Conservation (phyloP, 2,888 invertebrate genomes). For the Anoplius nigerrimus region DNA sequence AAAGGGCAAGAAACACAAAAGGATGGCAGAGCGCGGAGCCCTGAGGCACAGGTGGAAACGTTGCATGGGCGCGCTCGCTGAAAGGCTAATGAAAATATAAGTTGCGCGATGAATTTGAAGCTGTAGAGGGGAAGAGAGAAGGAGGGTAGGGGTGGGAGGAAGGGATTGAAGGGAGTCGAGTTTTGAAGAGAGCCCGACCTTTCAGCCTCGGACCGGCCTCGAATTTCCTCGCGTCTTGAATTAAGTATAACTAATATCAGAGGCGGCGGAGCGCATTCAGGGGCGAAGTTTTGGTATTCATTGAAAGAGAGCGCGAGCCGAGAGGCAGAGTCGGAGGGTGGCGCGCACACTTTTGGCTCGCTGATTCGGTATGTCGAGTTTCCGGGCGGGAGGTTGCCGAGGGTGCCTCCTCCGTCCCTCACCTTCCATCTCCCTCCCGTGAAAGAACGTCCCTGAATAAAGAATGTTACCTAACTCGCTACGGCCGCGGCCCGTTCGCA, state of each 20-base stretch:
- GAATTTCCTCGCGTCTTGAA: conserved; percentile 62
- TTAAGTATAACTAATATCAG: conserved; percentile 74
- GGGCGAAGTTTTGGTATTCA: conserved; percentile 70
- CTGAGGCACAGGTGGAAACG: conserved; percentile 61
- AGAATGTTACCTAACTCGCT: conserved; percentile 57
- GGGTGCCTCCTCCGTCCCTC: conserved; percentile 31
- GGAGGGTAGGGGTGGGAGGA: conserved; percentile 10
- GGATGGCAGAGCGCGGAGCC: no score
- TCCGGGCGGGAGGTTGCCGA: conserved; percentile 21
- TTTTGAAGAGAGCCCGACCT: conserved; percentile 47
- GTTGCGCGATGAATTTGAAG: conserved; percentile 61
- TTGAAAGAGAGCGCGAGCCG: conserved; percentile 62
- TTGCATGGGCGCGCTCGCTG: conserved; percentile 58
- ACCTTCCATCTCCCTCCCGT: conserved; percentile 36
- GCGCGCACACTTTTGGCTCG: conserved; percentile 3
- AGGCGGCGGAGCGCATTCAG: conserved; percentile 64
- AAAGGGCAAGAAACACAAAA: not conserved
- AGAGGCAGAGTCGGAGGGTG: not conserved
- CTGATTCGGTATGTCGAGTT: no score
- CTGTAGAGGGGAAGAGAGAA: conserved; percentile 22
- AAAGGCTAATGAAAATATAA: conserved; percentile 74
- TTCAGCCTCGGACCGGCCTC: conserved; percentile 25
- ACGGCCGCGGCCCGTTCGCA: conserved; percentile 25
- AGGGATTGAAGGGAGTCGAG: conserved; percentile 31
- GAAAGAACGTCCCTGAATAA: conserved; percentile 62